Evolutionary conservation across 2,113 vertebrate genomes (phyloP).

Genomic region (Xerus inauris): DNA sequence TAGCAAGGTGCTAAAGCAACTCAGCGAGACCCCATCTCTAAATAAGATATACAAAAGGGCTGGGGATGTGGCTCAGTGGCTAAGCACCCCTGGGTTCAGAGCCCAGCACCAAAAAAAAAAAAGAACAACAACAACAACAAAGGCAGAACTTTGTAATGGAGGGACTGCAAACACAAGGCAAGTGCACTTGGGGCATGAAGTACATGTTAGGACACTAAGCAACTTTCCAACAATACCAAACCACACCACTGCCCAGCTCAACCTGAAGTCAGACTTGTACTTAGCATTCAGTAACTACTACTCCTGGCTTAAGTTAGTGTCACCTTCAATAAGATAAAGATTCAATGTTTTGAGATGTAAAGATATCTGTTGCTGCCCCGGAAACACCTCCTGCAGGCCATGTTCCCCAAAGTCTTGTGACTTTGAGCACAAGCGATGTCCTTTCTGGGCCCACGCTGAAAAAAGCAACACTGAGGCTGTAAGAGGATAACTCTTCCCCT

Average conservation of each 20-base stretch:
- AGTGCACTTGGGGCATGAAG: background rate
- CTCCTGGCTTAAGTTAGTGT: background rate
- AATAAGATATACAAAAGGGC: no score
- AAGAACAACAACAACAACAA: no score
- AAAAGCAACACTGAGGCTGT: background rate
- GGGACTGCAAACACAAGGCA: background rate
- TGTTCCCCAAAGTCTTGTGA: background rate
- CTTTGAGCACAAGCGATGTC: background rate
- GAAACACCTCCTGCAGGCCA: background rate
- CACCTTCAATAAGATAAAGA: slow-evolving; percentile 7
- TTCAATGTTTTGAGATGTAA: background rate
- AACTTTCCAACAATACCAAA: background rate
- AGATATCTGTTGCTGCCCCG: background rate
- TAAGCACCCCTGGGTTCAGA: no score
- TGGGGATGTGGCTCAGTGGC: no score
- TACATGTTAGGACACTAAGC: background rate
- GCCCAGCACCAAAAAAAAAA: no score
- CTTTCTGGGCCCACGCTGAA: background rate
- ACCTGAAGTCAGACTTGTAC: background rate
- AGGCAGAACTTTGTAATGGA: background rate
- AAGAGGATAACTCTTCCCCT: background rate
- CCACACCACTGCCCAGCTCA: background rate
- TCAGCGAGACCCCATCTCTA: no score
- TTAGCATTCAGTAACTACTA: background rate
- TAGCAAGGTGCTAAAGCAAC: no score